A percentile compares a stretch with the other conserved stretches of the same genome.
Conservation (phyloP, 2,113 vertebrate species). For the Galbula dea region DNA sequence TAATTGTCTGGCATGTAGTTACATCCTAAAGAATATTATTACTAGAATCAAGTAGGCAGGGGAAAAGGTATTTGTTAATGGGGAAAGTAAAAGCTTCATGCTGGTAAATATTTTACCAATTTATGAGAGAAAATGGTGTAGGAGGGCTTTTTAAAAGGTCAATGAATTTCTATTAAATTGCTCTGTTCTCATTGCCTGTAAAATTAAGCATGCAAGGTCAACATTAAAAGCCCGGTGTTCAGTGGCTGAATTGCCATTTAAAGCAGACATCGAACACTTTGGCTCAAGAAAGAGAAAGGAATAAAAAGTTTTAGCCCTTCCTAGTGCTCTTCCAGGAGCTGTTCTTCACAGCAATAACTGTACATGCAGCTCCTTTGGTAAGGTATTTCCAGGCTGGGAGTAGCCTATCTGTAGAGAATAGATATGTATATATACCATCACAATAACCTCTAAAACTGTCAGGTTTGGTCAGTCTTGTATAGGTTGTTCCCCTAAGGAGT, state of each 20-base stretch:
- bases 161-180: constrained; percentile 33
- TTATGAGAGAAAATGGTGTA: background rate
- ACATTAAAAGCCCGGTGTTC: background rate
- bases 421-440: background rate
- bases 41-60: background rate
- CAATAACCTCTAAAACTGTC: background rate
- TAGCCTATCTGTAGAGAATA: background rate
- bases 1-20: background rate
- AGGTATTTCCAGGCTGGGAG: background rate
- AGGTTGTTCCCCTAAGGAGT: background rate
- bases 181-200: background rate
- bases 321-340: background rate
- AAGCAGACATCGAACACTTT: background rate
- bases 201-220: constrained; percentile 11
- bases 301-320: background rate
- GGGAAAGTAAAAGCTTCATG: constrained; percentile 4
- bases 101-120: constrained; percentile 38
- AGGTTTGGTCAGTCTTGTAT: fast-evolving
- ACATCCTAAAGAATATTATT: background rate
- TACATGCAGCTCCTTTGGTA: background rate
- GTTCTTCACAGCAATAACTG: background rate
- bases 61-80: background rate
- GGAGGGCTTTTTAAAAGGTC: constrained; percentile 39
- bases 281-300: background rate
- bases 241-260: background rate